Percentiles rank a stretch among this genome's conserved stretches.
These are phyloP conservation scores for Siniperca obscura DNA, from an alignment of 2,797 vertebrate species.

Conservation along the genomic window DNA sequence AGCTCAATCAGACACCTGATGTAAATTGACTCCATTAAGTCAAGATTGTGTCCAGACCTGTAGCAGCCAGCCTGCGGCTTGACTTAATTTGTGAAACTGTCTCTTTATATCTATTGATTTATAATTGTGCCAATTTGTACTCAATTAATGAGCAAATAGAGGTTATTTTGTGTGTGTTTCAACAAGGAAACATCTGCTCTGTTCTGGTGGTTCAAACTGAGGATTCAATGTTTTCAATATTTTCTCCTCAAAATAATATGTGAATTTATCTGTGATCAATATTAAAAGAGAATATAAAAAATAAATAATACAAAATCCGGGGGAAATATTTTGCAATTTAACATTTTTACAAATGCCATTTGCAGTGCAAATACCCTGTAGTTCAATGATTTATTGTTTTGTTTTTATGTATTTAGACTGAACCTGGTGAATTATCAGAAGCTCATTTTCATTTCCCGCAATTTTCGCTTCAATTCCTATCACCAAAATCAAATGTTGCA, in stretches of 20 bases:
- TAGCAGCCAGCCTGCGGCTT: conserved; percentile 33
- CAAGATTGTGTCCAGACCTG: conserved; percentile 33
- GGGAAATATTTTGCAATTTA: background rate
- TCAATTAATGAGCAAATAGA: conserved; percentile 42
- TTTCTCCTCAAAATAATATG: background rate
- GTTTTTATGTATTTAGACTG: background rate
- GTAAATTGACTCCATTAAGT: conserved; percentile 63
- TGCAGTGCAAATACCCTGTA: background rate
- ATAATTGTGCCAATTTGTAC: conserved; percentile 51
- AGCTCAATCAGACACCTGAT: conserved; percentile 64
- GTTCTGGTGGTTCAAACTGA: conserved; percentile 9
- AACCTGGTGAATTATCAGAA: background rate
- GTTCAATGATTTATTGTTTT: background rate
- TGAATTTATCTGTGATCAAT: background rate
- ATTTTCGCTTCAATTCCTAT: background rate
- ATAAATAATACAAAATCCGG: background rate
- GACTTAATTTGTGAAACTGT: conserved; percentile 38
- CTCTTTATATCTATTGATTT: conserved; percentile 31
- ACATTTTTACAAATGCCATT: background rate
- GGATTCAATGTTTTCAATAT: background rate
- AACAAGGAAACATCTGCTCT: background rate
- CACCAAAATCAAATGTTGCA: background rate
- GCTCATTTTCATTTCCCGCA: background rate
- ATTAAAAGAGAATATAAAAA: background rate
- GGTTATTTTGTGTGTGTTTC: conserved; percentile 24